Conservation (phyloP, 1,140 invertebrate species). For the Holcopasites calliopsidis region DNA sequence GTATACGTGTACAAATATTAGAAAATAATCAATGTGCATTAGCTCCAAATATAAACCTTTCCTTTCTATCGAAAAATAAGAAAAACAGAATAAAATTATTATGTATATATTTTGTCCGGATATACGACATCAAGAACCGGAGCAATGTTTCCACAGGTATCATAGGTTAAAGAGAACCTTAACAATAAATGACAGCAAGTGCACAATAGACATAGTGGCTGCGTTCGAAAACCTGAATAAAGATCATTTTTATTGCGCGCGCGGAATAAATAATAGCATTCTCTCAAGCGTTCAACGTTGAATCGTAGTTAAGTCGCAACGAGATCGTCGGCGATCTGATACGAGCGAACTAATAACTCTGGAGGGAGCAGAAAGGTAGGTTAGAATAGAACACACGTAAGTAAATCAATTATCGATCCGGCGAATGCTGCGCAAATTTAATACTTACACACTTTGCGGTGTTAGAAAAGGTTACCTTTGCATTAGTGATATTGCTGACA, state of each 20-base stretch:
- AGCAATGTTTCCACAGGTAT: background rate
- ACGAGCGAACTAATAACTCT: slow-evolving; percentile 39
- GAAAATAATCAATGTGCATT: background rate
- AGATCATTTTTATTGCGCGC: background rate
- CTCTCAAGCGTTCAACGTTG: background rate
- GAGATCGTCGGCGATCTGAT: slow-evolving; percentile 5
- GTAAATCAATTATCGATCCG: slow-evolving; percentile 69
- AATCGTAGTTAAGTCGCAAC: slow-evolving; percentile 7
- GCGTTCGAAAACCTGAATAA: slow-evolving; percentile 32
- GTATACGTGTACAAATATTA: background rate
- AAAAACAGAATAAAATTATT: background rate
- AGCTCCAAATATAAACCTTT: background rate
- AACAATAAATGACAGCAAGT: slow-evolving; percentile 32
- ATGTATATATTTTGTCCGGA: background rate
- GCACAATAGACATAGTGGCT: slow-evolving; percentile 11
- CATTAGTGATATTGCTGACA: background rate
- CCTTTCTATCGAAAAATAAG: background rate
- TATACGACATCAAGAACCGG: background rate
- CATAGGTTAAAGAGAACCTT: background rate
- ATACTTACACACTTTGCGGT: too few species aligned
- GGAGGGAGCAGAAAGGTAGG: slow-evolving; percentile 49
- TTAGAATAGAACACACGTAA: slow-evolving; percentile 60
- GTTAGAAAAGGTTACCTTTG: slow-evolving; percentile 16
- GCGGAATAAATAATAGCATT: background rate
- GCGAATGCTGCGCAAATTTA: slow-evolving; percentile 59